Base-by-base conservation (phyloP, 2,888 invertebrate species). In the Dioctria linearis region DNA sequence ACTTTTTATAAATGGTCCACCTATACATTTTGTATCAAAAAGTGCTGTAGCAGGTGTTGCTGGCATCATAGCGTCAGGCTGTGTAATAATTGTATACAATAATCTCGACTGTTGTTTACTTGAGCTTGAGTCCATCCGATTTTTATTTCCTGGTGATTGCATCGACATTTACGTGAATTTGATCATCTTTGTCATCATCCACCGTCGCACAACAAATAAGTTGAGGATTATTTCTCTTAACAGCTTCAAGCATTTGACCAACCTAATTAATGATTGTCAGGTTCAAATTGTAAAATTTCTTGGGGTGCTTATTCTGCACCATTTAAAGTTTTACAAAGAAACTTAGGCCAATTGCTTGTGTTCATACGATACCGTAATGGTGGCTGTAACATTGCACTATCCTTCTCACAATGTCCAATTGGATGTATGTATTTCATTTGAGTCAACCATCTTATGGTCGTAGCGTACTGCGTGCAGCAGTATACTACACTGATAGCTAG, bases 211-310 rank as follows among this genome's bases (percentile, higher is more conserved):
- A 97, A 89, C 98, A 98, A 85, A 98, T 98, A 82, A 98, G 90
- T 86, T 98, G 97, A 0, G 98, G 98, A 91, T 98, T 98, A 88
- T 98, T 98, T 86, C 96, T 95, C 88, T 99, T 98, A 11, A 98
- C 97, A 40, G 98, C 98, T 89, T 99, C 98, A 83, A 99, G 90
- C 88, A 98, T 98, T 90, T 96, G 95, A 11, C 98, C 98, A 80
- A 96, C 93, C 84, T 90, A 67, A 43, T n/a, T n/a, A 51, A 79
- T 57, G 43, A n/a, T 94, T 93, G 25, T 92, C 91, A 3, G 98
- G 98, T 87, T 96, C 96, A 79, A 94, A 92, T 89, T 96, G 96
- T 88, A 98, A 98, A 82, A 96, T 94, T 86, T 94, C 95, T 37
- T 93, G 90, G 0, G 97, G 96, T 46, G 98, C 97, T 93, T 96